Conservation (phyloP, 2,113 vertebrate genomes). For the Hydrolagus affinis region DNA sequence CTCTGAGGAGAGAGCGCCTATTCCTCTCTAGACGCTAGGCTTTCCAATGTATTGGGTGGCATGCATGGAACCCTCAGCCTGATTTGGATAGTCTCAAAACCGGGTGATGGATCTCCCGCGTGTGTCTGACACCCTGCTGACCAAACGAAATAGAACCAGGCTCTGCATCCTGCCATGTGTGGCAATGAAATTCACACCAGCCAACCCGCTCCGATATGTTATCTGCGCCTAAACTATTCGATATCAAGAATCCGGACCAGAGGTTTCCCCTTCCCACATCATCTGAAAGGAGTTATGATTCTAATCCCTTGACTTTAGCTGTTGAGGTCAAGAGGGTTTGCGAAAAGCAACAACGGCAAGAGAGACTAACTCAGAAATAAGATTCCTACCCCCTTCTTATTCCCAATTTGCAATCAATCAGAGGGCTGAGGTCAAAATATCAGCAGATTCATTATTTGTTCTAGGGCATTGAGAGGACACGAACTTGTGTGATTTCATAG, state of each 20-base stretch:
- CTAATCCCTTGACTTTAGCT: neutral
- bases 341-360: neutral
- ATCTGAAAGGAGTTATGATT: neutral
- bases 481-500: slow-evolving; percentile 5
- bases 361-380: neutral
- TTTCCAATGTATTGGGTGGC: too few relatives aligned
- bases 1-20: too few relatives aligned
- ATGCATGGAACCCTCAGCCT: too few relatives aligned
- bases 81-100: too few relatives aligned
- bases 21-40: too few relatives aligned
- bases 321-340: neutral
- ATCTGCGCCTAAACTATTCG: neutral
- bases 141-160: too few relatives aligned
- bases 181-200: slow-evolving; percentile 2
- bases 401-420: neutral
- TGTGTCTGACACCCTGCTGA: too few relatives aligned
- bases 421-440: neutral
- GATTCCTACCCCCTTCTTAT: neutral
- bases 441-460: neutral
- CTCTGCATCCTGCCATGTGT: neutral
- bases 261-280: neutral
- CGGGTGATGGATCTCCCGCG: too few relatives aligned
- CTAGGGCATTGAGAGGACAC: neutral
- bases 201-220: too few relatives aligned
- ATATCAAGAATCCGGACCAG: neutral